Conservation (phyloP, 2,797 vertebrate genomes). For the Anolis apletophallus region DNA sequence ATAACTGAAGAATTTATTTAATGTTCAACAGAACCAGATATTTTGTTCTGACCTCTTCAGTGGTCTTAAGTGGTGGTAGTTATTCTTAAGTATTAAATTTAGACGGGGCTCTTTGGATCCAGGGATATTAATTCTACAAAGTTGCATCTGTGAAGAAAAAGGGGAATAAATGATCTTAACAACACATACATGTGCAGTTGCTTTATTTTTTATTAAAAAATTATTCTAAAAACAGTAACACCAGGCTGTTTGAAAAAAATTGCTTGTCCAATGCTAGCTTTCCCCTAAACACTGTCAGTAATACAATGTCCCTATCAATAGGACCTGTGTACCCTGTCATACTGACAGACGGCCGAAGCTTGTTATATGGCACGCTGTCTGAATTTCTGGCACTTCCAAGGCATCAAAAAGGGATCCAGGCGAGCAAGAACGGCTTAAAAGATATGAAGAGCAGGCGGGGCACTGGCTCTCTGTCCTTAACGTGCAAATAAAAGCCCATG, state of each 20-base stretch:
- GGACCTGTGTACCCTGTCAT: constrained; percentile 53
- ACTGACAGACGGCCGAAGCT: constrained; percentile 64
- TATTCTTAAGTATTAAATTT: neutral
- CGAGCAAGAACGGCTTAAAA: constrained; percentile 54
- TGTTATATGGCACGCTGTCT: constrained; percentile 68
- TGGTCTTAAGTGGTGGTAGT: neutral
- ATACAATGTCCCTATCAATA: constrained; percentile 44
- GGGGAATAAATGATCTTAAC: constrained; percentile 5
- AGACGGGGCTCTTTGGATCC: neutral
- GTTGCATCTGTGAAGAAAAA: neutral
- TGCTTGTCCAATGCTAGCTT: constrained; percentile 61
- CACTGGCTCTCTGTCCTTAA: constrained; percentile 55
- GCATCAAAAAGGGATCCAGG: constrained; percentile 57
- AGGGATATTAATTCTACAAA: too few species aligned
- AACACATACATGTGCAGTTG: constrained; percentile 67
- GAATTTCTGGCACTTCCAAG: constrained; percentile 57
- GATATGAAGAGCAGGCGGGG: constrained; percentile 36
- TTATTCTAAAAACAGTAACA: constrained; percentile 59
- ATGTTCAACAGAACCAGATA: neutral
- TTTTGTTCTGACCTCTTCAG: neutral
- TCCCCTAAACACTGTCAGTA: constrained; percentile 46
- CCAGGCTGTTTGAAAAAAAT: constrained; percentile 51
- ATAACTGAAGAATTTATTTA: neutral
- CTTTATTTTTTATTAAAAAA: constrained; percentile 67
- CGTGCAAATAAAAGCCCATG: constrained; percentile 60